Percentiles rank a stretch among this genome's conserved stretches.
phyloP scores from a whole-genome alignment of 64 coral and sea anemone genomes.

The Pocillopora damicornis region DNA sequence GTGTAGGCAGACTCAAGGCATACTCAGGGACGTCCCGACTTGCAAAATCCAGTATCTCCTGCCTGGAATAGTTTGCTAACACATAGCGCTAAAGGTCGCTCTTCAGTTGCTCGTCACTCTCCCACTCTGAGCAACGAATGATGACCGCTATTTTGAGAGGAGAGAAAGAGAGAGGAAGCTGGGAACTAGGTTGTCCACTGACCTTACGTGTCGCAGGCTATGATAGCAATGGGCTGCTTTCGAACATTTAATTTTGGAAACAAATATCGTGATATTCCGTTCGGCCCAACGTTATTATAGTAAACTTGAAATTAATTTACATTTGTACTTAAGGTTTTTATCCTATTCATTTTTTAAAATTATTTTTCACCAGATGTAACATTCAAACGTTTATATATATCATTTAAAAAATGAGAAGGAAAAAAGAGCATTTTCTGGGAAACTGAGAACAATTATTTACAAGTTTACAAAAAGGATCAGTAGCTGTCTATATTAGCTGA shows the following conservation, averaged over 20 bases:
- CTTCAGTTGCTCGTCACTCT: slow-evolving; percentile 21
- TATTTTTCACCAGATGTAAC: too few relatives aligned
- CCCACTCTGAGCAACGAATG: slow-evolving; percentile 23
- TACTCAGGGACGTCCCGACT: slow-evolving; percentile 25
- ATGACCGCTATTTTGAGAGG: neutral
- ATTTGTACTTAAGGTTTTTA: too few relatives aligned
- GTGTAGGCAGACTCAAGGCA: slow-evolving; percentile 35
- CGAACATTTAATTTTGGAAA: slow-evolving; percentile 3
- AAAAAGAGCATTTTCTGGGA: too few relatives aligned
- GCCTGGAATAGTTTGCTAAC: neutral
- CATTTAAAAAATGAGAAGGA: too few relatives aligned
- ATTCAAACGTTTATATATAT: too few relatives aligned
- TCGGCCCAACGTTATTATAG: too few relatives aligned
- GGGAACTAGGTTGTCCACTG: slow-evolving; percentile 11
- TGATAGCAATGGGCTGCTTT: neutral
- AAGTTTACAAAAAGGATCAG: too few relatives aligned
- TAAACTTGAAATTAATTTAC: too few relatives aligned
- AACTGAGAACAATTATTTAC: too few relatives aligned
- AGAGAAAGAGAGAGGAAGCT: neutral
- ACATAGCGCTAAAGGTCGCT: slow-evolving; percentile 33
- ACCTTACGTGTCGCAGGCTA: slow-evolving; percentile 16
- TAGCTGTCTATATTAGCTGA: too few relatives aligned
- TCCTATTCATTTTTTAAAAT: too few relatives aligned
- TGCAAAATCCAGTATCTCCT: slow-evolving; percentile 7
- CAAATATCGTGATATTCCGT: neutral